Evolutionary conservation across 2,888 invertebrate species (phyloP).

Genomic region (Dryadula phaetusa): DNA sequence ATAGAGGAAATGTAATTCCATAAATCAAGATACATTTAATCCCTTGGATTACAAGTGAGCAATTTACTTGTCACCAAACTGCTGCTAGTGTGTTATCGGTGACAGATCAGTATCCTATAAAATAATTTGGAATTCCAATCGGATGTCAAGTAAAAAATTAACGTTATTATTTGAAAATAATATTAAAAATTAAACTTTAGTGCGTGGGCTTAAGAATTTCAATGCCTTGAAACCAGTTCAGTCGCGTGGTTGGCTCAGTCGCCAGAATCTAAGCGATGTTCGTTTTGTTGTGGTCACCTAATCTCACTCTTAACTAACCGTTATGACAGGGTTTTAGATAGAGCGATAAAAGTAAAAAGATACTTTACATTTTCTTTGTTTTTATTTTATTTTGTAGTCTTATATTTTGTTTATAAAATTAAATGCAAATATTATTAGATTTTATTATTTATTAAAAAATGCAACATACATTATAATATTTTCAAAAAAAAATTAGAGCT

Average conservation of each 20-base stretch:
- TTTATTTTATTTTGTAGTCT: conserved; percentile 15
- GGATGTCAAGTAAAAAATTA: conserved; percentile 62
- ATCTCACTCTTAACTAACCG: conserved; percentile 82
- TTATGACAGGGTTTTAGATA: conserved; percentile 81
- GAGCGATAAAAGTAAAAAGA: conserved; percentile 61
- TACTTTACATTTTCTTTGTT: conserved; percentile 51
- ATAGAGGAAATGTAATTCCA: conserved; percentile 38
- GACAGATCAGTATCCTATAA: conserved; percentile 79
- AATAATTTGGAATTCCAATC: conserved; percentile 77
- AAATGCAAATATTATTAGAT: not conserved
- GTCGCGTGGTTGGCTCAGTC: conserved; percentile 36
- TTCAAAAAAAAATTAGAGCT: not conserved
- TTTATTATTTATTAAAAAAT: not conserved
- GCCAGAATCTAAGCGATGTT: conserved; percentile 53
- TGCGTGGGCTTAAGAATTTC: conserved; percentile 40
- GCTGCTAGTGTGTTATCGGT: conserved; percentile 76
- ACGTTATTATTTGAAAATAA: conserved; percentile 48
- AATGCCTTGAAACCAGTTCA: conserved; percentile 23
- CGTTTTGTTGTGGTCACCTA: conserved; percentile 79
- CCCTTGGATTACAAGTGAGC: conserved; percentile 72
- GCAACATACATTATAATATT: not conserved
- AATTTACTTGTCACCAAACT: conserved; percentile 78
- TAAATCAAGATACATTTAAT: conserved; percentile 61
- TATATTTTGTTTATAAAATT: not conserved
- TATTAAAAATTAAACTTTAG: conserved; percentile 53